Evolutionary conservation across 1,140 invertebrate genomes (phyloP).

Genomic region (Charaxes varanes): DNA sequence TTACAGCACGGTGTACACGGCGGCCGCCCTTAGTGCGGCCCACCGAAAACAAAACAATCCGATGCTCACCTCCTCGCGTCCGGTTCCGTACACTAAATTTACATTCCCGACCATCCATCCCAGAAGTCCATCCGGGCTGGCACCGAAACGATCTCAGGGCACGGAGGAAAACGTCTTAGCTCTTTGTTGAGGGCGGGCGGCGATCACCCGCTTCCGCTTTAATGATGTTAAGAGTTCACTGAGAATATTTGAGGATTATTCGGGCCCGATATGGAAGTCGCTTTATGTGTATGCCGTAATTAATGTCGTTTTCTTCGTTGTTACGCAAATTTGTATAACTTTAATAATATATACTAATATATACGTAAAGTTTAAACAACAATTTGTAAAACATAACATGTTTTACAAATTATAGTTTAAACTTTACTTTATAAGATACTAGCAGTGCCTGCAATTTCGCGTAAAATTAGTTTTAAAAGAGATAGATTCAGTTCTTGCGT

Average conservation of each 20-base stretch:
- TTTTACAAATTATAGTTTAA: too few relatives aligned
- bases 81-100: constrained; percentile 68
- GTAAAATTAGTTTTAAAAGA: too few relatives aligned
- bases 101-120: constrained; percentile 68
- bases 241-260: constrained; percentile 26
- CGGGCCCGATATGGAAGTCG: constrained; percentile 11
- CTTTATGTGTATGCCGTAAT: not conserved
- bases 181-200: constrained; percentile 32
- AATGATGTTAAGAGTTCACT: constrained; percentile 26
- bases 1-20: constrained; percentile 31
- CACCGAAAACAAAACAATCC: constrained; percentile 67
- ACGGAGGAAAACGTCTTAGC: constrained; percentile 59
- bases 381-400: too few relatives aligned
- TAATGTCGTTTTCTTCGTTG: too few relatives aligned
- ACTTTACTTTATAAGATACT: too few relatives aligned
- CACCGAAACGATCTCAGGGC: constrained; percentile 70
- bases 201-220: constrained; percentile 31
- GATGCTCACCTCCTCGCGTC: constrained; percentile 62
- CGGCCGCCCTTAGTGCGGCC: constrained; percentile 38
- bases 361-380: too few relatives aligned
- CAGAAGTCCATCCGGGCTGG: constrained; percentile 65
- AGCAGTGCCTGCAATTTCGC: too few relatives aligned
- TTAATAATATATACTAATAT: too few relatives aligned
- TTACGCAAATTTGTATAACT: too few relatives aligned
- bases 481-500: too few relatives aligned